phyloP scores from a whole-genome alignment of 2,888 invertebrate species.

The Drosophila putrida region DNA sequence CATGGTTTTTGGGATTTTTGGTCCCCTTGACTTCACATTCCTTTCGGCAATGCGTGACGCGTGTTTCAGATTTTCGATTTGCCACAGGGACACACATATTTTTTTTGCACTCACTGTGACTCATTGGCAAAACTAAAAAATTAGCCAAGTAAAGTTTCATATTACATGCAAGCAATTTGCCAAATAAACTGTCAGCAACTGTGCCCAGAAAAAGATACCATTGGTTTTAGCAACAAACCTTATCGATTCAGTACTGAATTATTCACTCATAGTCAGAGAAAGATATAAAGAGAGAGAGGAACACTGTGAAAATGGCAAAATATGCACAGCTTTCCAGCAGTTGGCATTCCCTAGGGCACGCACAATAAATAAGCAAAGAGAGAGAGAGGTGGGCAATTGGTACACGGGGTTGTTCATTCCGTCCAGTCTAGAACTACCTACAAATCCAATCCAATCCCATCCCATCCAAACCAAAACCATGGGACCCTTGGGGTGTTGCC shows the following conservation, averaged over 20 bases:
- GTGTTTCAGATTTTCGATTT: conserved; percentile 82
- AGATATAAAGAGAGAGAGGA: conserved; percentile 1
- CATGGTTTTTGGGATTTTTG: conserved; percentile 12
- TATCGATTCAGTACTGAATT: conserved; percentile 78
- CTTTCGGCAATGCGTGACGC: conserved; percentile 66
- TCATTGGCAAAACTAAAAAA: conserved; percentile 69
- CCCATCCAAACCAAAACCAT: conserved; percentile 2
- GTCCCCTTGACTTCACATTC: conserved; percentile 32
- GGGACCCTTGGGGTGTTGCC: conserved; percentile 15
- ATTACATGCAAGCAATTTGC: conserved; percentile 82
- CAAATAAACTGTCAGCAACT: conserved; percentile 82
- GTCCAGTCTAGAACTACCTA: conserved; percentile 8
- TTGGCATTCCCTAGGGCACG: conserved; percentile 68
- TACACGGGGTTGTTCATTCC: conserved; percentile 7
- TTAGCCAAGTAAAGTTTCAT: conserved; percentile 78
- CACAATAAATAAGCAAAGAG: conserved; percentile 74
- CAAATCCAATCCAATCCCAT: conserved; percentile 1
- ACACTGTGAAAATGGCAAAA: conserved; percentile 42
- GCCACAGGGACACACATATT: conserved; percentile 56
- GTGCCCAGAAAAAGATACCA: conserved; percentile 48
- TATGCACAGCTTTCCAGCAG: conserved; percentile 58
- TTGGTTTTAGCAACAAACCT: conserved; percentile 48
- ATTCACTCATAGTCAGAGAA: conserved; percentile 56
- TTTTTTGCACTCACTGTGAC: conserved; percentile 38
- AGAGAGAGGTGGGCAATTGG: neutral